Conservation (phyloP, 2,888 invertebrate species). For the Calliphora vomitoria region DNA sequence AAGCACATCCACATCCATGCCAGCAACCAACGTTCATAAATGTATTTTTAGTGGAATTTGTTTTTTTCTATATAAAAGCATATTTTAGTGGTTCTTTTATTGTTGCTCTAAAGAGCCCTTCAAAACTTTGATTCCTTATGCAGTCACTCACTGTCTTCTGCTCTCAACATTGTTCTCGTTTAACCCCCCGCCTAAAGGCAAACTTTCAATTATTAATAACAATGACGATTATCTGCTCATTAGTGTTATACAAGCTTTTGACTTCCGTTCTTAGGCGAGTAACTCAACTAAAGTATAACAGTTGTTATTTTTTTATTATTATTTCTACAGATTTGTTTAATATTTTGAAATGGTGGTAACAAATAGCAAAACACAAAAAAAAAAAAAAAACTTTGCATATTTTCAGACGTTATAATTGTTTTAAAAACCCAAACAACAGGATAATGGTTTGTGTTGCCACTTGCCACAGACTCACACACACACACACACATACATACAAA, state of each 20-base stretch:
- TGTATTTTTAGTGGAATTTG: constrained; percentile 29
- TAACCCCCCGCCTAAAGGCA: constrained; percentile 60
- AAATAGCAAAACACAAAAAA: too few species aligned
- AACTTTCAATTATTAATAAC: constrained; percentile 60
- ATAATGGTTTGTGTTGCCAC: constrained; percentile 70
- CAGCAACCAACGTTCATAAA: constrained; percentile 41
- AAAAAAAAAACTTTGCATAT: constrained; percentile 51
- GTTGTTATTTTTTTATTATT: constrained; percentile 41
- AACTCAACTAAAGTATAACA: constrained; percentile 53
- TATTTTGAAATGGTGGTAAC: constrained; percentile 44
- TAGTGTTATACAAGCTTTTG: constrained; percentile 72
- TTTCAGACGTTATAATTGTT: constrained; percentile 68
- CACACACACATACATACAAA: too few species aligned
- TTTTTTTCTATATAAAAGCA: constrained; percentile 25
- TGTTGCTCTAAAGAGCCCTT: constrained; percentile 58
- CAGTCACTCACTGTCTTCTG: not conserved
- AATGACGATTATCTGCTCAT: constrained; percentile 74
- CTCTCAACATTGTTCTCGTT: constrained; percentile 56
- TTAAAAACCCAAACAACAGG: constrained; percentile 64
- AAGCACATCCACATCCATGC: not conserved
- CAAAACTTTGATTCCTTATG: constrained; percentile 51
- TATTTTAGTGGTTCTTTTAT: constrained; percentile 59
- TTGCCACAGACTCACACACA: constrained; percentile 39
- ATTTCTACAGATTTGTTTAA: not conserved
- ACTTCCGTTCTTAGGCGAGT: constrained; percentile 50